Base-by-base conservation (phyloP, 2,888 invertebrate species). In the Galerucella calmariensis region DNA sequence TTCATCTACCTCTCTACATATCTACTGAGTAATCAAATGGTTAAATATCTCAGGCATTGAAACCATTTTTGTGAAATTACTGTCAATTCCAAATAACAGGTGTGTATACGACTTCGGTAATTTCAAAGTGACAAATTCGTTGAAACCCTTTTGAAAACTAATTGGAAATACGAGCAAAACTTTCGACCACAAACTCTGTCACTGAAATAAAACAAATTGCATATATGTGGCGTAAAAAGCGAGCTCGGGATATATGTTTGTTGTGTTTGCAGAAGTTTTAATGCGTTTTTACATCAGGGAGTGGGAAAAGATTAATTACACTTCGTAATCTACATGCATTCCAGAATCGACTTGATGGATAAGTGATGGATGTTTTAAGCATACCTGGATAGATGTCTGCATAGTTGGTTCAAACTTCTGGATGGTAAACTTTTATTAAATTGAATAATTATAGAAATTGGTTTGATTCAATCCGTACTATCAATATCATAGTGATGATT, bases 301-400 rank as follows among this genome's bases (percentile, higher is more conserved):
- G 61, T 51, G 58, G 61, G 35, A 48, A 59, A 58, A 69, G 69
- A 69, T 69, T 69, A 69, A 69, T 69, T 62, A 62, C 62, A 16
- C 12, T 62, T 48, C 20, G 51, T 62, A 35, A 41, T 69, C 44
- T 62, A 69, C 69, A 69, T 69, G 69, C 62, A 58, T 61, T 69
- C n/a, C 35, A 62, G 48, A 69, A 69, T 69, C 59, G 61, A 69
- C 48, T 69, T 62, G 14, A 16, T 27, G 44, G 41, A 41, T 27
- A 51, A 53, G n/a, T 56, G 41, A 67, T 67, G 56, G 27, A 67
- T 67, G 67, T 67, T 59, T 59, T 4, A 59, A 59, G 20, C 10
- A 59, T 27, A 24, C 59, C 24, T 59, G 24, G 24, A 12, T 59
- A 8, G 59, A 8, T 24, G 9, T 9, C 14, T 56, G 56, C 5